Evolutionary conservation across 2,888 invertebrate species (phyloP), one percentile per base, ranked within the genome.

Genomic region (Parnassius mnemosyne): DNA sequence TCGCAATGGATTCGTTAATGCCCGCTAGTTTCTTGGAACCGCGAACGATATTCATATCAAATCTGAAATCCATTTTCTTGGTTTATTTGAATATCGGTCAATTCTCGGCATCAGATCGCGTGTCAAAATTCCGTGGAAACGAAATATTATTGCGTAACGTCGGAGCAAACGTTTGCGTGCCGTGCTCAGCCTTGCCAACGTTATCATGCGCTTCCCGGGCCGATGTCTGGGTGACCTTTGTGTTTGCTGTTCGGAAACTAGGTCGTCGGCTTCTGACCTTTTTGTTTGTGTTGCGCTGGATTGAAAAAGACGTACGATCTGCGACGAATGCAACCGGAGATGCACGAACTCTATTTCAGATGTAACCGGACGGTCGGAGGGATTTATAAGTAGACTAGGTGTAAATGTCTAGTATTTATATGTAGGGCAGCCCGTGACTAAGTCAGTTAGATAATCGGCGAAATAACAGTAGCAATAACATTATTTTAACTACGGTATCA

Each of bases 221-320:
- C 79, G 81, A 79, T 80, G 87, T 79, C 80, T 84, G 80, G 74
- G 78, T 81, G 87, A 89, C 87, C 88, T 89, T 88, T 88, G 85
- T 77, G 75, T 81, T 77, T 78, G 77, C 74, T 66, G 79, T 75
- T 82, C 76, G 75, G 81, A 85, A 89, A 89, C 84, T 90, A 77
- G 89, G 89, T 85, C 87, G 80, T 79, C 87, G 88, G 83, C 89
- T 81, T 87, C 81, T 88, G 85, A 89, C 89, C 89, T 88, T 89
- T 89, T 83, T 87, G 86, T 86, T 87, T 85, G 85, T 84, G 75
- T 80, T 77, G 78, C 77, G 77, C 74, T 70, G 78, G 76, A 82
- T 82, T 79, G 78, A 83, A 84, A 83, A 83, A 85, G 78, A 85
- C 76, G 69, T 72, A 72, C 83, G 85, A 82, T 77, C 76, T 78